phyloP scores from a whole-genome alignment of 2,113 vertebrate genomes.

The Cairina moschata region DNA sequence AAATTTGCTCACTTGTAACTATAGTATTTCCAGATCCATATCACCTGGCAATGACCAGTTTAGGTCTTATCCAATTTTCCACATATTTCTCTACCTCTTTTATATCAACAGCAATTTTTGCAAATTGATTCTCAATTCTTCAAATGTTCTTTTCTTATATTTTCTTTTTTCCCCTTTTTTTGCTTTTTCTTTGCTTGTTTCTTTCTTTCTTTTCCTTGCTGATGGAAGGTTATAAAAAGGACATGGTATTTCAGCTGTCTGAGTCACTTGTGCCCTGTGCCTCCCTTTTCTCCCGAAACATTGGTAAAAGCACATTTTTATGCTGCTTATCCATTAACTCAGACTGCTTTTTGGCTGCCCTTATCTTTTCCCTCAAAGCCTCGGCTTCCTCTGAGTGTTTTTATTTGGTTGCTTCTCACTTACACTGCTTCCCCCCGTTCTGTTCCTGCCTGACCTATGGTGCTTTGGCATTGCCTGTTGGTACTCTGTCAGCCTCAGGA shows the following conservation, averaged over 20 bases:
- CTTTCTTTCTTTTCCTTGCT: neutral
- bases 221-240: neutral
- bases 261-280: neutral
- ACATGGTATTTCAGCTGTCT: neutral
- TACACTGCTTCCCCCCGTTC: neutral
- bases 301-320: neutral
- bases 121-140: neutral
- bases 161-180: neutral
- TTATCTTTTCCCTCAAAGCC: neutral
- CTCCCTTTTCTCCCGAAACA: neutral
- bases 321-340: neutral
- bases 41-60: neutral
- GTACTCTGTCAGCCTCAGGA: neutral
- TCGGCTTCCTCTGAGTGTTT: neutral
- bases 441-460: neutral
- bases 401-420: neutral
- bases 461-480: neutral
- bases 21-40: neutral
- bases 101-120: neutral
- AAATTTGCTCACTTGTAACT: neutral
- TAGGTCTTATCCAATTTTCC: neutral
- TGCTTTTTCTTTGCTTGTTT: neutral
- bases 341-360: neutral
- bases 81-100: neutral
- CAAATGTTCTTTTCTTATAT: neutral